Evolutionary conservation across 2,113 vertebrate species (phyloP), one percentile per base, ranked within the genome.

Genomic region (Petrocephalus zakoni): DNA sequence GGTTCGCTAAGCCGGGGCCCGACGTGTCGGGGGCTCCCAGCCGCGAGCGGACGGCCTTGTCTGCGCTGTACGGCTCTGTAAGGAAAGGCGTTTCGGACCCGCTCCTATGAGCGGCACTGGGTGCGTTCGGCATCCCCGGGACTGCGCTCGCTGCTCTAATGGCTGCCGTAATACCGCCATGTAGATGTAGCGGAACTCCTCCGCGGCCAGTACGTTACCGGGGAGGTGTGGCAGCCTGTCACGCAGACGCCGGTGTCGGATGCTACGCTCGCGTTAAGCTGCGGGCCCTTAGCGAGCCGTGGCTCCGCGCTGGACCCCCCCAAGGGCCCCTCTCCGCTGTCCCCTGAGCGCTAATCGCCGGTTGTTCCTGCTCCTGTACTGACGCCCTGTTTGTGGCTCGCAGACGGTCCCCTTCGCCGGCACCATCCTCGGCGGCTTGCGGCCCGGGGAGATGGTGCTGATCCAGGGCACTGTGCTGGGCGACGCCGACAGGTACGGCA

Each of bases 351-450:
- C 7, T 78, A 29, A 75, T 34, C 4, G 11, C 68, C 17, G n/a
- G 34, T 4, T 75, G 34, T 15, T 75, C 29, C 15, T n/a, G n/a
- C n/a, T 42, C 72, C 19, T 42, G 5, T 87, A 83, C 3, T 5
- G 58, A 3, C 42, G 37, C 19, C 42, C 2, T 25, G 5, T 49
- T 72, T 42, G 42, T 49, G 17, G 4, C 21, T 86, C 68, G 11
- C 90, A 98, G 98, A 22, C 13, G 7, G 90, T 98, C 87, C 98
- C 98, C 0, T 97, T 96, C 86, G 91, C 95, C 1, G 96, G 96
- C 64, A 97, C 97, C 2, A 96, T 99, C 91, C 92, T 96, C 85
- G 96, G 95, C 5, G 96, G 96, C 11, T 64, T 99, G 92, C 86
- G 90, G 64, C 96, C 96, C 19, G 97, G 97, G 25, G 94, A 97